Base-by-base conservation (phyloP, 2,888 invertebrate species). In the Euproctis similis region DNA sequence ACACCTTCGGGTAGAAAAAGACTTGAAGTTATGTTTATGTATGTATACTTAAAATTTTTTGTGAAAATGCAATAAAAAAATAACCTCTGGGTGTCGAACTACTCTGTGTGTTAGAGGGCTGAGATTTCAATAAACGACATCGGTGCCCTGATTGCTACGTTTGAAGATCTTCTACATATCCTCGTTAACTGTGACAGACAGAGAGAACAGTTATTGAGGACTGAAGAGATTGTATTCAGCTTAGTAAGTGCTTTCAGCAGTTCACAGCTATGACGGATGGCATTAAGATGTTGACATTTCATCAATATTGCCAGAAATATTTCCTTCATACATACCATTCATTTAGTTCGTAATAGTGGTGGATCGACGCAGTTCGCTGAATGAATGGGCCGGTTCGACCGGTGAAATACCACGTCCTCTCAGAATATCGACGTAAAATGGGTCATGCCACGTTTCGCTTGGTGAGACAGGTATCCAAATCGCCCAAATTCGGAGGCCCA, bases 91-190 rank as follows among this genome's bases (percentile, higher is more conserved):
- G 0, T 4, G 22, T 2, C 1, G n/a, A 19, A 14, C 23, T 68
- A 53, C 56, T 64, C 78, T 78, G 33, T 48, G 7, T n/a, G n/a
- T 12, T 11, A 38, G 46, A 58, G 59, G 56, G 65, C 70, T 64
- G 71, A 77, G 74, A 76, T 78, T 80, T 80, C 78, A 80, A 80
- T 80, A 80, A 77, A 75, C 66, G 68, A 54, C 65, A 63, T 67
- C 59, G 60, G 62, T 54, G 47, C 54, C 59, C 63, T 71, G 77
- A 78, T 78, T 78, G 74, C 68, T 36, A 47, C 61, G 46, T 53
- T 53, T 49, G 48, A 53, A 56, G 51, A 53, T 42, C 46, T 46
- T 59, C 58, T 56, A 59, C 66, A 59, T 57, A 53, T 59, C 60
- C 57, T 59, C 59, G 67, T 67, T 71, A 67, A 65, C 43, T 41